These are phyloP conservation scores for Stratiomys singularior DNA, from an alignment of 2,888 invertebrate genomes.

Conservation along the genomic window DNA sequence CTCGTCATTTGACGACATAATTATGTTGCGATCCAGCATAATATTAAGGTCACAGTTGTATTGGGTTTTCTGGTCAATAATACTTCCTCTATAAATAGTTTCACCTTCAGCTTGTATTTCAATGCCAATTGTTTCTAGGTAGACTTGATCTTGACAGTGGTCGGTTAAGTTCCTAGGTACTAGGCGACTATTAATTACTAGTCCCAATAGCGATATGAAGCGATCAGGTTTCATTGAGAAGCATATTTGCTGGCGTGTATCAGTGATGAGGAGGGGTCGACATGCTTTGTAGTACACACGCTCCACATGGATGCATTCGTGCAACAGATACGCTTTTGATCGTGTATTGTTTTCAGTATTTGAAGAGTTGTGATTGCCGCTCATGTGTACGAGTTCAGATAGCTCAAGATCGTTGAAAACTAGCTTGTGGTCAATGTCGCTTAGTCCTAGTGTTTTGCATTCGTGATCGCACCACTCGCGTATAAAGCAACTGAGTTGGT, in stretches of 20 bases:
- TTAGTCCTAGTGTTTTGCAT: constrained; percentile 57
- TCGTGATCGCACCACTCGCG: constrained; percentile 64
- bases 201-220: constrained; percentile 61
- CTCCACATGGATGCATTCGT: constrained; percentile 55
- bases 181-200: constrained; percentile 62
- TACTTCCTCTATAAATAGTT: constrained; percentile 48
- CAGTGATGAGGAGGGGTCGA: constrained; percentile 61
- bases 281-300: constrained; percentile 63
- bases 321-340: not conserved
- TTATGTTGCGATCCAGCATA: constrained; percentile 58
- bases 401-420: constrained; percentile 57
- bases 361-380: not conserved
- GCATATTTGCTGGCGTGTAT: constrained; percentile 58
- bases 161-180: constrained; percentile 55
- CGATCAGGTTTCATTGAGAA: constrained; percentile 59
- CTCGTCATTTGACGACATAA: constrained; percentile 60
- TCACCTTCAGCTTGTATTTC: constrained; percentile 55
- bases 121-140: constrained; percentile 59
- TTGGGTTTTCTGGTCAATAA: constrained; percentile 39
- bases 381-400: constrained; percentile 35
- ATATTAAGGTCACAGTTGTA: constrained; percentile 64
- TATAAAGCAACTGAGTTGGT: constrained; percentile 60
- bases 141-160: constrained; percentile 55
- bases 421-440: constrained; percentile 57
- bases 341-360: not conserved